Base-by-base conservation (phyloP, 23 tunicate genomes). In the Phallusia fumigata region DNA sequence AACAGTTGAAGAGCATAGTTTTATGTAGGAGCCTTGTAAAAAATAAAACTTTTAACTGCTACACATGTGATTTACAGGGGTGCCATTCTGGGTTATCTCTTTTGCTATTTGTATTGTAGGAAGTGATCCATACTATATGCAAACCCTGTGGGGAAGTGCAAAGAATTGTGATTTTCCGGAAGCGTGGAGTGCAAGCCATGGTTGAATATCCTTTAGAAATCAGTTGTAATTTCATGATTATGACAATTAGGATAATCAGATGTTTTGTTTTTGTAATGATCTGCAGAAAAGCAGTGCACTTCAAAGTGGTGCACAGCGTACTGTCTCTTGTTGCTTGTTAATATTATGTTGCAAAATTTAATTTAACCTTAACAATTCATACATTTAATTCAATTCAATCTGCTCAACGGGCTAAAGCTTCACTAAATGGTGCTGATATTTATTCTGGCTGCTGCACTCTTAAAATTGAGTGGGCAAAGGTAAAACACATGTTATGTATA, bases 121-220 rank as follows among this genome's bases (percentile, higher is more conserved):
- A 91, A 33, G 89, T 91, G 8, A 45, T 96, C 73, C 86, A 91
- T 65, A 79, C 90, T 0, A 96, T 96, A 45, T 91, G 99, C 74
- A 76, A 89, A 36, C 89, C 90, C 13, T 82, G 86, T 58, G 99
- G 97, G 10, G 97, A 89, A 52, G 99, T 96, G 36, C 83, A 80
- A 65, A 73, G 99, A 31, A 96, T 96, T 88, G 99, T 96, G 3
- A 96, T 96, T 78, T 96, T 96, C 31, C 85, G 99, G 21, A 96
- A 96, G 76, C 74, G 96, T 35, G 96, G 97, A 2, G 99, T 96
- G 0, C 99, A 96, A 69, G 99, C 99, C 44, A 96, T 96, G 99
- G 89, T 96, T 40, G 99, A 96, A 88, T 93, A 92, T 92, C 97
- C 97, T 92, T 92, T 86, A 73, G n/a, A n/a, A n/a, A n/a, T n/a